Evolutionary conservation across 1,140 invertebrate species (phyloP), one percentile per base, ranked within the genome.

Genomic region (Drosophila lacteicornis): DNA sequence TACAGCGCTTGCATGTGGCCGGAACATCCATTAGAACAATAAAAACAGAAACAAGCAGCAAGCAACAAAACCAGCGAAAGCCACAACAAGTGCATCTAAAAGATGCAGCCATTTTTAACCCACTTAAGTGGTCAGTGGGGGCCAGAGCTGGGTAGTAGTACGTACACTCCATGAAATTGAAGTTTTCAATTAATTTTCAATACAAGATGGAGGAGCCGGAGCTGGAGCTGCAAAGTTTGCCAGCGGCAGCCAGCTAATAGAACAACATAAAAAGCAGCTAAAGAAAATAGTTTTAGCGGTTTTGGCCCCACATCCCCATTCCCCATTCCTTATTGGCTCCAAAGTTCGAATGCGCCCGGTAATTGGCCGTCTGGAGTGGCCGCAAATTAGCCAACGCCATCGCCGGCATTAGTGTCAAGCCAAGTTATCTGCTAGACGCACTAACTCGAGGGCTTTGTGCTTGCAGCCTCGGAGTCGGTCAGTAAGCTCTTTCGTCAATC

Each of bases 401-500:
- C 59, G 58, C 66, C 49, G 74, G 78, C 81, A 84, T 88, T 88
- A 88, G 80, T 81, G 84, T 81, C 84, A 80, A 65, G 67, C 46
- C 58, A 80, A 87, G 80, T 87, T 88, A 80, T 78, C 85, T 71
- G 61, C 55, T 17, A 75, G 76, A 83, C 58, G 70, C 70, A 70
- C 68, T 59, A 67, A 79, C 63, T 81, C 43, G 61, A 43, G 56
- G 76, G 45, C 46, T 79, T 76, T 79, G 25, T 77, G 42, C 60
- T 77, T 87, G 36, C 75, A 91, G 87, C 91, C 17, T 91, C 91
- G 25, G 91, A 92, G 74, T 88, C 91, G 63, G 90, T 92, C 75
- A 91, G 86, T 78, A 92, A 92, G 85, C 90, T 92, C 51, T 92
- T 92, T 92, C 91, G 91, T 76, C 87, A 87, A 79, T 82, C 86